Evolutionary conservation across 2,888 invertebrate genomes (phyloP).

Genomic region (Pristionchus japonicus): DNA sequence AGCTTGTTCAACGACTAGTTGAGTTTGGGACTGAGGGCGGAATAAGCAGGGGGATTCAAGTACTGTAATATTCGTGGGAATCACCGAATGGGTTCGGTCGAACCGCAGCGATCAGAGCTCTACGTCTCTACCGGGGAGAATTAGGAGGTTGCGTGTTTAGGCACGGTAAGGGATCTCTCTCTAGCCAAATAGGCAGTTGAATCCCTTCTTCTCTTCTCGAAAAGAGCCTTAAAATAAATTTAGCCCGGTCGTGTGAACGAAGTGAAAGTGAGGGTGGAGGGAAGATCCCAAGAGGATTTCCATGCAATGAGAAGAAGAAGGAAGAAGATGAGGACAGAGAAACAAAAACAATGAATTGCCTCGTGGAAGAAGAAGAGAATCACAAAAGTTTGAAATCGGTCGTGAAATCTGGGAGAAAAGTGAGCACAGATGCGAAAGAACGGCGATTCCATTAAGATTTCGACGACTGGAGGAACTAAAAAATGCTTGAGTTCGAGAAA

Average conservation of each 20-base stretch:
- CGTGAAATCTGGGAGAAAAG: slow-evolving; percentile 1
- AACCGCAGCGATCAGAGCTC: background rate
- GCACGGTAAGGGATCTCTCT: background rate
- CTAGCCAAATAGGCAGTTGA: background rate
- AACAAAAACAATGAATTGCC: background rate
- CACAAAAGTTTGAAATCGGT: background rate
- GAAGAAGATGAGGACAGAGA: background rate
- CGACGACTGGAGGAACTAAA: background rate
- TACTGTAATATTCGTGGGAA: background rate
- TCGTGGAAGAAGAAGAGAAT: background rate
- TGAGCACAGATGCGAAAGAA: slow-evolving; percentile 2
- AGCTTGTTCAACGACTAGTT: background rate
- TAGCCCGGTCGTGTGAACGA: slow-evolving; percentile 5
- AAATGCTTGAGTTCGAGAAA: background rate
- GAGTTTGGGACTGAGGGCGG: background rate
- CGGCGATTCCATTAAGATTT: slow-evolving; percentile 10
- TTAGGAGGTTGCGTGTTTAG: background rate
- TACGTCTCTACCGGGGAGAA: background rate
- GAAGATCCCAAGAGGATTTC: background rate
- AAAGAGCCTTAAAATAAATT: slow-evolving; percentile 31
- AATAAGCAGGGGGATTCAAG: background rate
- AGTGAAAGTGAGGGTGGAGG: slow-evolving; percentile 36
- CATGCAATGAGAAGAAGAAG: too few species aligned
- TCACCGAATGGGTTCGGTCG: background rate
- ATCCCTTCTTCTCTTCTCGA: background rate